Base-by-base conservation (phyloP, 37 sponge, comb jelly and placozoan genomes). In the Ephydatia muelleri region DNA sequence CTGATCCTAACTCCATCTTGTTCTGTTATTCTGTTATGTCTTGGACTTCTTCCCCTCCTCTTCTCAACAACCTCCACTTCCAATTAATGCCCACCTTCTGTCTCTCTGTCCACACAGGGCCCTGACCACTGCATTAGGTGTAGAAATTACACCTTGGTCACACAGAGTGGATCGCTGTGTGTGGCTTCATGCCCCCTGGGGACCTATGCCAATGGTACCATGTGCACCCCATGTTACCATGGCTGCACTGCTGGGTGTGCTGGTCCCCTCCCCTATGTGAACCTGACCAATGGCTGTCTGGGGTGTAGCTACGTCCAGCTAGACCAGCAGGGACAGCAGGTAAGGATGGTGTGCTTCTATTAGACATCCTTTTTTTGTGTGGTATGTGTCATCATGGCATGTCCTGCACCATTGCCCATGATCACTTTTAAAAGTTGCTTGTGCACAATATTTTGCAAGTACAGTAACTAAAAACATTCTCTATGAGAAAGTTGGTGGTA, bases 231-330 rank as follows among this genome's bases (percentile, higher is more conserved):
- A 25, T 75, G 26, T 75, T 75, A 31, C 38, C 33, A 38, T 9
- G 73, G 75, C 36, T 94, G 95, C 83, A 39, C n/a, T 2, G 65
- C 49, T 2, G 95, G 95, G 5, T 94, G 95, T 87, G 80, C 87
- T 43, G 95, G 95, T 21, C 91, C 95, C 1, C 68, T 80, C 5
- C 73, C 77, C 36, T 82, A 82, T 72, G 72, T 88, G 76, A 80
- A 85, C 76, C 49, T 33, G n/a, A 70, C 68, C 14, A 72, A 86
- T 57, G 92, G 91, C 25, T 91, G 92, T 71, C 82, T 88, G 71
- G 77, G 75, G 37, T 94, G 92, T 57, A 49, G 38, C 28, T 32
- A 67, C 28, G 83, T 91, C 27, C 38, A 48, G 40, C 77, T 89
- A 43, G 40, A 79, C 36, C 26, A 38, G 5, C 34, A 83, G 33